Percentiles rank a stretch among this genome's conserved stretches.
Conservation (phyloP, 2,797 vertebrate genomes). For the Sparidentex hasta region DNA sequence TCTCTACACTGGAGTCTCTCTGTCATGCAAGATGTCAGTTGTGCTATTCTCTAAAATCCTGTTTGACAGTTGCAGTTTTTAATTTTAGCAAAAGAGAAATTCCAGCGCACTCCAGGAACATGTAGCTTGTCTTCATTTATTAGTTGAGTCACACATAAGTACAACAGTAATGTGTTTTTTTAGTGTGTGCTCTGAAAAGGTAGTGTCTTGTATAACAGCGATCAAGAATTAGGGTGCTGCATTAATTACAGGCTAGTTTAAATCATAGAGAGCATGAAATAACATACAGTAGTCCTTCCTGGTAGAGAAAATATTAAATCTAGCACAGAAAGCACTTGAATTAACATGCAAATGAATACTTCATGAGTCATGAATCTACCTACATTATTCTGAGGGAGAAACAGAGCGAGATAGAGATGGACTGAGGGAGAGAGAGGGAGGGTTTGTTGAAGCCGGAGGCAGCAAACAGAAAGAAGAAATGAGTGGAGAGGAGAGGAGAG, state of each 20-base stretch:
- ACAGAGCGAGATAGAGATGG: conserved; percentile 35
- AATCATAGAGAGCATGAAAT: conserved; percentile 30
- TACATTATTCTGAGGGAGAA: conserved; percentile 57
- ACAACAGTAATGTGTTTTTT: not conserved
- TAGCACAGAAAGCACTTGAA: conserved; percentile 55
- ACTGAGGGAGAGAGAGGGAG: conserved; percentile 51
- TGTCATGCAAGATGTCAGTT: not conserved
- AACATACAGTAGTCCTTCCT: conserved; percentile 8
- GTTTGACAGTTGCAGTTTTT: not conserved
- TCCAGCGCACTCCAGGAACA: not conserved
- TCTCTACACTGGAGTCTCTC: not conserved
- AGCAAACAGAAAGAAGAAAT: conserved; percentile 35
- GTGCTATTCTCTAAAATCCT: not conserved
- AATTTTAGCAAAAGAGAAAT: not conserved
- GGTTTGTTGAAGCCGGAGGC: conserved; percentile 66
- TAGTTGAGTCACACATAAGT: not conserved
- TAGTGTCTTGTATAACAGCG: conserved; percentile 15
- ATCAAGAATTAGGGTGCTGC: conserved; percentile 5
- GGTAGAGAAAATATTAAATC: conserved; percentile 21
- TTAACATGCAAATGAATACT: conserved; percentile 74
- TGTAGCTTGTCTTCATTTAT: not conserved
- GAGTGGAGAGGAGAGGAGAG: conserved; percentile 28
- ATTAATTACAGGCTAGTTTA: conserved; percentile 15
- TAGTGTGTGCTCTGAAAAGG: not conserved
- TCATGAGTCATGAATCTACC: conserved; percentile 73